These are phyloP conservation scores for Ciona savignyi DNA, from an alignment of 23 tunicate genomes.

Conservation along the genomic window DNA sequence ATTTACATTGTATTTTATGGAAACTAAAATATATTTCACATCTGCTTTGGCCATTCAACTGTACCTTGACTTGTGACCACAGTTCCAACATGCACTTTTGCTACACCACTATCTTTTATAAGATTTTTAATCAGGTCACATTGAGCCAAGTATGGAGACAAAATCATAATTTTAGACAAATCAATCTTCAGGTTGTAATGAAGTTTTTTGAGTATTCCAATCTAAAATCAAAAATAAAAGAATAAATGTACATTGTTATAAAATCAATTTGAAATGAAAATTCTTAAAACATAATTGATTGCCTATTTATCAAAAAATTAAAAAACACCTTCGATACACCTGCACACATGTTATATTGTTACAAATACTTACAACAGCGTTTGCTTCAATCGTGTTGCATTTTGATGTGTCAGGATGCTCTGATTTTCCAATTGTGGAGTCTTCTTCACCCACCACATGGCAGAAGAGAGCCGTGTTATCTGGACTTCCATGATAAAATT, in stretches of 20 bases:
- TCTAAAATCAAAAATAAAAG: too few species aligned
- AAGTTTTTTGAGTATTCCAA: constrained; percentile 13
- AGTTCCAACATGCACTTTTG: constrained; percentile 41
- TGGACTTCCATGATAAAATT: not conserved
- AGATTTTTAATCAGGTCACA: constrained; percentile 13
- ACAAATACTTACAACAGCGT: constrained; percentile 55
- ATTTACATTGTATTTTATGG: too few species aligned
- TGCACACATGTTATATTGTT: too few species aligned
- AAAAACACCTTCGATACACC: too few species aligned
- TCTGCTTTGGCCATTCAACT: too few species aligned
- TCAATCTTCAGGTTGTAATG: not conserved
- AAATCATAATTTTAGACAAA: constrained; percentile 35
- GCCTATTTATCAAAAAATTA: too few species aligned
- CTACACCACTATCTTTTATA: not conserved
- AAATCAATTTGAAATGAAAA: too few species aligned
- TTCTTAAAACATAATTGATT: too few species aligned
- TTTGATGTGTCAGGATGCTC: constrained; percentile 44
- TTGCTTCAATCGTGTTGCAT: constrained; percentile 39
- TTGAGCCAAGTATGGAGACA: constrained; percentile 66
- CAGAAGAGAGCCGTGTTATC: constrained; percentile 35
- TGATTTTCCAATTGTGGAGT: constrained; percentile 18
- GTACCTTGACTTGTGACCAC: constrained; percentile 80
- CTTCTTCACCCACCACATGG: constrained; percentile 46
- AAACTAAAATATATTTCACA: too few species aligned
- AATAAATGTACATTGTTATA: too few species aligned